Percentiles rank a stretch among this genome's conserved stretches.
These are phyloP conservation scores for Chamaetylas fuelleborni DNA, from an alignment of 2,113 vertebrate species.

Conservation along the genomic window DNA sequence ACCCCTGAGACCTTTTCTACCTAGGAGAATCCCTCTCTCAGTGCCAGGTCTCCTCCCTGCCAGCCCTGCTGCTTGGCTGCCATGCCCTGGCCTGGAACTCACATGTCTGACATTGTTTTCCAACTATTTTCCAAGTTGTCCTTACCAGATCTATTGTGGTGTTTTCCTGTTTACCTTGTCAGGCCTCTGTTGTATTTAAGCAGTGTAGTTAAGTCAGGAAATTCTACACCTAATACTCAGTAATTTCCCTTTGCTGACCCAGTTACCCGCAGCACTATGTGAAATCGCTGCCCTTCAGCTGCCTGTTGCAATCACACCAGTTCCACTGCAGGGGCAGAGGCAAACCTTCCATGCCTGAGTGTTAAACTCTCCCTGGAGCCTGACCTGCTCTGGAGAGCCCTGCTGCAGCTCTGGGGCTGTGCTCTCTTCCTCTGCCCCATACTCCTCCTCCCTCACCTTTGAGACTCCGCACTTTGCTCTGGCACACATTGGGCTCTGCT, in stretches of 20 bases:
- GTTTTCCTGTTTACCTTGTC: slow-evolving; percentile 45
- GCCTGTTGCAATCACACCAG: rapidly evolving
- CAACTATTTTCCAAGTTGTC: background rate
- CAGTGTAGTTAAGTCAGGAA: slow-evolving; percentile 1
- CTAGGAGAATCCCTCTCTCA: background rate
- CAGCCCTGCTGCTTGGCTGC: background rate
- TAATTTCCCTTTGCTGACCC: background rate
- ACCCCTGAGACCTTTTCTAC: background rate
- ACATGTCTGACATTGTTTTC: background rate
- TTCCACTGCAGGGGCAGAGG: background rate
- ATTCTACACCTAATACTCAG: background rate
- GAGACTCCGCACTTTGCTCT: background rate
- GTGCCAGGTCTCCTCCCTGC: background rate
- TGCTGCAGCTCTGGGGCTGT: background rate
- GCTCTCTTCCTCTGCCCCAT: background rate
- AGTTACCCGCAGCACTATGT: background rate
- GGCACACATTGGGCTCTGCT: background rate
- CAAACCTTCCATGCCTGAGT: background rate
- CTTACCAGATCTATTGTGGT: background rate
- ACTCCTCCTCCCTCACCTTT: background rate
- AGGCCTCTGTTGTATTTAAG: background rate
- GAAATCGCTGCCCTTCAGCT: background rate
- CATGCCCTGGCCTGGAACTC: background rate
- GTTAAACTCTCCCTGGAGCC: background rate
- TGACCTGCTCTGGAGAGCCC: background rate